Evolutionary conservation across 2,797 vertebrate species (phyloP), one percentile per base, ranked within the genome.

Genomic region (Pseudopleuronectes americanus): DNA sequence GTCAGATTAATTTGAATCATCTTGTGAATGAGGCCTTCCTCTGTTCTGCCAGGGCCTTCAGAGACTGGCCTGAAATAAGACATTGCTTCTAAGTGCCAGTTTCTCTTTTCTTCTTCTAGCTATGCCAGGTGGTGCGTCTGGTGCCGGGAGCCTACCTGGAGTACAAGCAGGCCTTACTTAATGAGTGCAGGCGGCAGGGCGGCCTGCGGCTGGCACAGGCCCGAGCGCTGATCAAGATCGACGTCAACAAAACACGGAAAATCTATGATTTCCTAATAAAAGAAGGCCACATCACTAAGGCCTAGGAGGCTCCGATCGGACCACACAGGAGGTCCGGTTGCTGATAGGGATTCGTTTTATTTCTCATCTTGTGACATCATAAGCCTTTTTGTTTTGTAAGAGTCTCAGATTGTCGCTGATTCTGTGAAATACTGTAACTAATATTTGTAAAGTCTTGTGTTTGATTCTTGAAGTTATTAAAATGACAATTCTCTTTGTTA

Each of bases 221-320:
- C 12, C 92, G 98, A 73, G 95, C 98, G 0, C 97, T 99, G 78
- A 99, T 99, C 94, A 99, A 99, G 94, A 99, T 99, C 72, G 98
- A 99, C 2, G 98, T 99, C 88, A 99, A 99, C 94, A 99, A 99
- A 92, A 99, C 98, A 0, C 95, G 98, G 77, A 99, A 99, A 90
- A 99, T 99, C 92, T 99, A 99, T 13, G 98, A 99, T 85, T 99
- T 99, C 91, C 95, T 99, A 16, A 96, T 99, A 90, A 96, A 96
- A 86, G 97, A 99, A 89, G 98, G 97, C 26, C 95, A 96, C 93
- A 99, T 99, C 91, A 98, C 96, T 3, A 97, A 99, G 87, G 96
- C 96, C 58, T 98, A 94, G 74, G 68, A 66, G 45, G 16, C 0
- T 22, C 16, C 21, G 21, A 43, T 36, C n/a, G 52, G n/a, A 23